Evolutionary conservation across 2,797 vertebrate genomes (phyloP), one percentile per base, ranked within the genome.

Genomic region (Geotrypetes seraphini): DNA sequence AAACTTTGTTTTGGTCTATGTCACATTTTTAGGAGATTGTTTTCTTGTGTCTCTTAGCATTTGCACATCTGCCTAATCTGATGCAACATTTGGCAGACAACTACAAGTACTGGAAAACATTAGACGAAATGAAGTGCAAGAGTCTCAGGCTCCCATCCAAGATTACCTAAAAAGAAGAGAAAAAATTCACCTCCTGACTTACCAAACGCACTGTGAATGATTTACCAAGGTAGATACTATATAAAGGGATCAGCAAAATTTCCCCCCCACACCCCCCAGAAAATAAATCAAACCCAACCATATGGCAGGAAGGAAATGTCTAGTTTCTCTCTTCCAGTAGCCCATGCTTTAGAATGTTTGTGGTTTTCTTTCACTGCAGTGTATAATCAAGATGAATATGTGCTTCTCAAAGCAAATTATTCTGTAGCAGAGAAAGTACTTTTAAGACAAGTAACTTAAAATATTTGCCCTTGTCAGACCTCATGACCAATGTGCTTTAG

Each of bases 41-140:
- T n/a, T n/a, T n/a, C n/a, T n/a, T n/a, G 21, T 29, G 5, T 9
- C 19, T 29, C 57, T 33, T 66, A 97, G 93, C 91, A 59, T 97
- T 96, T 49, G 93, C 92, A 61, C 79, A 87, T 50, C 81, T 97
- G 40, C 91, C 92, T 28, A 85, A 80, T 32, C 78, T 97, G 55
- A 94, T 96, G 88, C 85, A 92, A 25, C 86, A 97, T 61, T 47
- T 97, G 66, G 76, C 90, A 1, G 87, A 88, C 51, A 97, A 96
- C 65, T 92, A 93, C 79, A 92, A 92, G 66, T 91, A 97, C 72
- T 97, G 92, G 93, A 97, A 94, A 81, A 78, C 63, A 17, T 50
- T 97, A 73, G 93, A 96, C 40, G 92, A 95, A 50, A 78, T 90
- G 30, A 93, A 94, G 60, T 94, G 89, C 53, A 93, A 86, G 63